These are phyloP conservation scores for Dinomys branickii DNA, from an alignment of 2,113 vertebrate species.

Conservation along the genomic window DNA sequence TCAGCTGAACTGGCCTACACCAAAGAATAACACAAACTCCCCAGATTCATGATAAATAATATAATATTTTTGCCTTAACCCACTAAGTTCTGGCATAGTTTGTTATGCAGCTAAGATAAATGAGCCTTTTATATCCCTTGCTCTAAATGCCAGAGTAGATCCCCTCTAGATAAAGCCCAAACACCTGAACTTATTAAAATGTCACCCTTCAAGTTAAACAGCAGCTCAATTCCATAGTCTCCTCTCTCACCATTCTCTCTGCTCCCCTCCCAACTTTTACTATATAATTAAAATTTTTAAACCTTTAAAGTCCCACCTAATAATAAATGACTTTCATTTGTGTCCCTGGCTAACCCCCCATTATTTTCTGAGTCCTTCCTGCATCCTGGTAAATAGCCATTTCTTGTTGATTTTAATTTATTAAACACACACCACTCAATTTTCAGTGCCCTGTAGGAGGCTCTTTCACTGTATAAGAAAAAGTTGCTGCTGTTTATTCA, in stretches of 20 bases:
- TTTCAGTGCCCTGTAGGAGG: conserved; percentile 76
- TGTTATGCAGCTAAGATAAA: conserved; percentile 33
- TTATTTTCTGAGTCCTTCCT: conserved; percentile 76
- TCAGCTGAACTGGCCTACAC: not conserved
- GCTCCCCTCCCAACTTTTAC: conserved; percentile 41
- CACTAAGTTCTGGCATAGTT: not conserved
- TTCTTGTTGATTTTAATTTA: conserved; percentile 82
- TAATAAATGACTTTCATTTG: conserved; percentile 70
- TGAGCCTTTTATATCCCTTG: not conserved
- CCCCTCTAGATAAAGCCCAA: conserved; percentile 39
- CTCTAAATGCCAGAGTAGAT: conserved; percentile 47
- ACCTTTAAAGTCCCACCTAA: conserved; percentile 64
- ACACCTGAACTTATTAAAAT: conserved; percentile 53
- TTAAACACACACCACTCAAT: conserved; percentile 80
- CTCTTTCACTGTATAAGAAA: conserved; percentile 78
- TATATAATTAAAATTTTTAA: conserved; percentile 67
- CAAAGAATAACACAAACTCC: not conserved
- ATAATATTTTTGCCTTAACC: conserved; percentile 16
- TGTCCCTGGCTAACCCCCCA: conserved; percentile 52
- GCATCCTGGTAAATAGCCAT: conserved; percentile 74
- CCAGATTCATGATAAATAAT: not conserved
- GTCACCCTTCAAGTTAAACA: conserved; percentile 7
- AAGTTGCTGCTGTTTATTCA: conserved; percentile 81
- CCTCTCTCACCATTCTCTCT: conserved; percentile 37
- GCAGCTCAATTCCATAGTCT: conserved; percentile 55